Evolutionary conservation across 1,140 invertebrate species (phyloP).

Genomic region (Heliothis virescens): DNA sequence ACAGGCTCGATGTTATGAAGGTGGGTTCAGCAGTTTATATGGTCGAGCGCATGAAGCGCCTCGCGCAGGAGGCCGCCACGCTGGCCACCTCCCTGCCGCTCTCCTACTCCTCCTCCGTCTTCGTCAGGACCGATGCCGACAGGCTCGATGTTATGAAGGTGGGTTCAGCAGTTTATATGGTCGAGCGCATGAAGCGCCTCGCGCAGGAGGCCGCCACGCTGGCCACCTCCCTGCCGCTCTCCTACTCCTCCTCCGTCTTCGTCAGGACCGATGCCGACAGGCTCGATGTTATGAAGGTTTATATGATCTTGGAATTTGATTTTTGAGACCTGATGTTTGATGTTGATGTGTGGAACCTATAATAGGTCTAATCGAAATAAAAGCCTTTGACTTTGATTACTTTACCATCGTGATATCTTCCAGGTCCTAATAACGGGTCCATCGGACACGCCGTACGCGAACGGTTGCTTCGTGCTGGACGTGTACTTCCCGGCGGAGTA

Average conservation of each 20-base stretch:
- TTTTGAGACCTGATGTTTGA: no score
- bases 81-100: constrained; percentile 97
- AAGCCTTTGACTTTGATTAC: background rate
- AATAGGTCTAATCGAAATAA: background rate
- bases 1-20: constrained; percentile 98
- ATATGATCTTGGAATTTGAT: no score
- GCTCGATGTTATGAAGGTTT: constrained; percentile 97
- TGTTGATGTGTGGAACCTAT: no score
- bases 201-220: constrained; percentile 98
- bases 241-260: constrained; percentile 97
- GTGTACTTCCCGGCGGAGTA: constrained; percentile 97
- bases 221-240: constrained; percentile 97
- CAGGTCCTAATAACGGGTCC: constrained; percentile 97
- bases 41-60: constrained; percentile 95
- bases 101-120: constrained; percentile 97
- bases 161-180: no score
- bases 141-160: constrained; percentile 98
- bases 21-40: no score
- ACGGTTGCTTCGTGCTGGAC: constrained; percentile 96
- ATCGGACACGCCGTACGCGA: constrained; percentile 95
- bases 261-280: constrained; percentile 97
- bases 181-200: constrained; percentile 95
- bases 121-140: constrained; percentile 98
- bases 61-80: constrained; percentile 98
- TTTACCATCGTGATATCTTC: background rate